Base-by-base conservation (phyloP, 2,113 vertebrate species). In the Pelecanoides urinatrix region DNA sequence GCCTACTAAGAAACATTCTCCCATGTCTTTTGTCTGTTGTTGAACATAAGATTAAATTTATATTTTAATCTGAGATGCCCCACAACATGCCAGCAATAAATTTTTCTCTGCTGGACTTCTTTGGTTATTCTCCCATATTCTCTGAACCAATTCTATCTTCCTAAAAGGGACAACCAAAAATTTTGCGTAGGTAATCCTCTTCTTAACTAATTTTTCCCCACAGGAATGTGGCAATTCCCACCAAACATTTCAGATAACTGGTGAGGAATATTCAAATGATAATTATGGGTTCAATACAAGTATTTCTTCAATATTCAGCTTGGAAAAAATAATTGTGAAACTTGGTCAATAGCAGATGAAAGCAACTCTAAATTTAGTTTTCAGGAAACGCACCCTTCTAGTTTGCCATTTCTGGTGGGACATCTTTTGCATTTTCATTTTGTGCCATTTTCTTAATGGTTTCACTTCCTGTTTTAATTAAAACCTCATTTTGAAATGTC, bases 121-220 rank as follows among this genome's bases (percentile, higher is more conserved):
- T 52, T 45, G 32, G 7, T 27, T 67, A 17, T 58, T 80, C 4
- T 53, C 7, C 32, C 7, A 26, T 36, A 55, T 26, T 17, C 19
- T 58, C 52, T 87, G 22, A 94, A 74, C 9, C 27, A 53, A 53
- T 59, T 50, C n/a, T 49, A 15, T n/a, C 42, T 59, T 67, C 44
- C 62, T 49, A 67, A 58, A 15, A 50, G 18, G 5, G n/a, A 36
- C 16, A 76, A 56, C 1, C 0, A 16, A 56, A 81, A 74, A 1
- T 42, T 74, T 70, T 67, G 11, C 0, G 0, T 14, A 59, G 47
- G 42, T 22, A 82, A 45, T 67, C 40, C 0, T 3, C 10, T 80
- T 78, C 5, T 47, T 45, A 47, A 55, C 9, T 8, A 19, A 53
- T 22, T 59, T 56, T 23, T 23, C 44, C 19, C 21, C 40, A 16